phyloP scores from a whole-genome alignment of 2,797 vertebrate genomes.

The Xenops minutus region DNA sequence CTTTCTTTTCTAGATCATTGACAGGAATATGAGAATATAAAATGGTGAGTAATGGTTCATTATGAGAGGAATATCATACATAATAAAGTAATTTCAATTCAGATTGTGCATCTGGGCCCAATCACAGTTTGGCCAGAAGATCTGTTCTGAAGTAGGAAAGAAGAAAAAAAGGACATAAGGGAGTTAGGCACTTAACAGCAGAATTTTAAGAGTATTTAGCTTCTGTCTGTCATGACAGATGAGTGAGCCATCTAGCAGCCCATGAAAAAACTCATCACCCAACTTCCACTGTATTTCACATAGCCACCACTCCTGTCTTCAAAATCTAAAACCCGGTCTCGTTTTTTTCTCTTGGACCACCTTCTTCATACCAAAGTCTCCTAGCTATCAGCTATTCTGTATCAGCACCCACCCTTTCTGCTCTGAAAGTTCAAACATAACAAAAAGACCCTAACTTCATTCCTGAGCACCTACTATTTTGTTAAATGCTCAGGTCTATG shows the following conservation, averaged over 20 bases:
- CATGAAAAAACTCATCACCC: background rate
- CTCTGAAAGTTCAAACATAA: background rate
- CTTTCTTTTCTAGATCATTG: conserved; percentile 51
- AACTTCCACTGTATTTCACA: background rate
- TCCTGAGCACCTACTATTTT: background rate
- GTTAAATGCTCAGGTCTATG: background rate
- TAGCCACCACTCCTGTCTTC: background rate
- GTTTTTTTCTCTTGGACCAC: background rate
- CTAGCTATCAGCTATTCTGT: background rate
- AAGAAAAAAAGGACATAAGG: background rate
- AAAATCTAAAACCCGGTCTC: background rate
- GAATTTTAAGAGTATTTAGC: background rate
- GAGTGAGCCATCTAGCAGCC: background rate
- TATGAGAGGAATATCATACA: conserved; percentile 25
- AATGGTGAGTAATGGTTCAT: conserved; percentile 46
- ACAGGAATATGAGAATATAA: conserved; percentile 45
- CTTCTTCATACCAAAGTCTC: background rate
- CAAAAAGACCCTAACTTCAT: fast-evolving
- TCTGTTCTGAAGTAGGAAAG: background rate
- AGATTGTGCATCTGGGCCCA: conserved; percentile 49
- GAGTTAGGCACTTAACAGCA: background rate
- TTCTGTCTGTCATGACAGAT: background rate
- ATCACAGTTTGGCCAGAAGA: conserved; percentile 40
- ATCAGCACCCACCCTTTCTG: background rate
- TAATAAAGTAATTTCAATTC: conserved; percentile 59